Conservation (phyloP, 2,888 invertebrate genomes). For the Eucera pruinosa region DNA sequence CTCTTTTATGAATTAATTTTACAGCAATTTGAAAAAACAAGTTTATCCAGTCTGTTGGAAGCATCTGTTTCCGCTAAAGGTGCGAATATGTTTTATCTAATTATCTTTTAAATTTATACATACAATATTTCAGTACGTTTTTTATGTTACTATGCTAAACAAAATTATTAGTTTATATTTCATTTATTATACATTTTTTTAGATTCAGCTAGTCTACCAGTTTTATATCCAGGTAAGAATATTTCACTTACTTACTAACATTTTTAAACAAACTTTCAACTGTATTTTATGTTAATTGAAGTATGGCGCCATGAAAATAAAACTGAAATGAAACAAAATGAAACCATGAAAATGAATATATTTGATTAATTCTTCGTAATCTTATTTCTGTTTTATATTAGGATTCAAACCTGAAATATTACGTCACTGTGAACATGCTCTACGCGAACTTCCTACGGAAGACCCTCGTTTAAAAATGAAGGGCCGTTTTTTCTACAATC, state of each 20-base stretch:
- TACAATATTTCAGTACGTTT: constrained; percentile 18
- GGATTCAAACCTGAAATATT: constrained; percentile 83
- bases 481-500: constrained; percentile 82
- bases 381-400: constrained; percentile 66
- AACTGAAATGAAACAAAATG: too few relatives aligned
- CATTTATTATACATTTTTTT: constrained; percentile 54
- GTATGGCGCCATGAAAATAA: not conserved
- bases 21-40: constrained; percentile 82
- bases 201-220: constrained; percentile 78
- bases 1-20: constrained; percentile 68
- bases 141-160: constrained; percentile 30
- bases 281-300: not conserved
- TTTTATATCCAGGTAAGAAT: constrained; percentile 82
- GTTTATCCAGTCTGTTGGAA: constrained; percentile 84
- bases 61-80: constrained; percentile 83
- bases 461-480: constrained; percentile 81
- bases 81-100: constrained; percentile 70
- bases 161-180: constrained; percentile 32
- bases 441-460: constrained; percentile 80
- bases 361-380: constrained; percentile 43
- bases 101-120: constrained; percentile 24
- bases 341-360: too few relatives aligned
- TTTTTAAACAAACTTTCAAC: constrained; percentile 1
- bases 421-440: constrained; percentile 80
- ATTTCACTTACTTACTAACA: not conserved